Evolutionary conservation across 2,888 invertebrate species (phyloP), one percentile per base, ranked within the genome.

Genomic region (Apamea sordens): DNA sequence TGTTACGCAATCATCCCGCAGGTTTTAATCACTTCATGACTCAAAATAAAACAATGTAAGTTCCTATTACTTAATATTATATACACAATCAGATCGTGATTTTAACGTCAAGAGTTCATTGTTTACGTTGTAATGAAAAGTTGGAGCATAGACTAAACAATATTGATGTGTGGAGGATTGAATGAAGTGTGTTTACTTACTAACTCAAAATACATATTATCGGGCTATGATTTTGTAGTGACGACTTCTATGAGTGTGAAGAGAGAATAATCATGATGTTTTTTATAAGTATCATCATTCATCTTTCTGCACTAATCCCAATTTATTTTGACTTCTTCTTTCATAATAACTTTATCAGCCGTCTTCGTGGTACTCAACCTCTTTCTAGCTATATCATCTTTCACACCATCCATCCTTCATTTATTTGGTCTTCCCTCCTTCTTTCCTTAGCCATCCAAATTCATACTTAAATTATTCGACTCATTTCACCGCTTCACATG

Each of bases 61-160:
- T 81, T 77, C 77, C 67, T 63, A 77, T 73, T 53, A 32, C 32
- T 32, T 32, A 75, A 72, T 77, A 74, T 59, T 61, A 79, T 67
- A 47, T 76, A 56, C 76, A 84, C 53, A 79, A 71, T 80, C 63
- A 79, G 18, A 80, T 72, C 61, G 65, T 76, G 77, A 80, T 78
- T 78, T 71, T 50, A 82, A 73, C 77, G 77, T 86, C 80, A 77
- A 80, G 79, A 75, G 56, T 47, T 13, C 4, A 28, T 56, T 84
- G 82, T 84, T 89, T 89, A 85, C 75, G 8, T 80, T 83, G 50
- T 53, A 85, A 76, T 87, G 81, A 83, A 81, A 83, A 75, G 73
- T 80, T 85, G 7, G 28, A 68, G 73, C 59, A 82, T 77, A 88
- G 89, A 88, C 88, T 88, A 88, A 88, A 88, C 88, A 89, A 79